phyloP scores from a whole-genome alignment of 2,888 invertebrate genomes.

The Synergus gifuensis region DNA sequence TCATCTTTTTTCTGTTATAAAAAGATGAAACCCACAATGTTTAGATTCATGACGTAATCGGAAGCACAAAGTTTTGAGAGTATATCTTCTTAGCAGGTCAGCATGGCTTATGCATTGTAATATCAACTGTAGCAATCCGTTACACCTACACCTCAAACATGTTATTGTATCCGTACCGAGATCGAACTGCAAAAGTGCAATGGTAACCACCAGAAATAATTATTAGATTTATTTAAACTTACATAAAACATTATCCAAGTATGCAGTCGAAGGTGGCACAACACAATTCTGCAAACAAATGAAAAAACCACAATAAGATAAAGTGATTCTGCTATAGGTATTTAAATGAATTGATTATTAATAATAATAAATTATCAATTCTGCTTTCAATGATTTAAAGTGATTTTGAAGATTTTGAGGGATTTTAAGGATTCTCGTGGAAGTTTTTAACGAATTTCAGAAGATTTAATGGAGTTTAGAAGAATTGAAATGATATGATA shows the following conservation, averaged over 20 bases:
- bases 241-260: conserved; percentile 9
- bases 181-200: conserved; percentile 10
- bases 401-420: too few relatives aligned
- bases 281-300: not conserved
- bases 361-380: too few relatives aligned
- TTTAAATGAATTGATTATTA: too few relatives aligned
- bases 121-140: not conserved
- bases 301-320: not conserved
- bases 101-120: conserved; percentile 16
- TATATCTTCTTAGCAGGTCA: not conserved
- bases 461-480: too few relatives aligned
- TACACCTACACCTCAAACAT: not conserved
- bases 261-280: not conserved
- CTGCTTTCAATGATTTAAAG: too few relatives aligned
- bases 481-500: too few relatives aligned
- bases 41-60: not conserved
- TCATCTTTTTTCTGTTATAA: not conserved
- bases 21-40: not conserved
- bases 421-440: too few relatives aligned
- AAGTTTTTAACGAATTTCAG: too few relatives aligned
- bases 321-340: not conserved
- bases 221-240: not conserved
- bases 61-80: not conserved
- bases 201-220: not conserved
- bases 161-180: conserved; percentile 5